Evolutionary conservation across 2,797 vertebrate genomes (phyloP), one percentile per base, ranked within the genome.

Genomic region (Spatula clypeata): DNA sequence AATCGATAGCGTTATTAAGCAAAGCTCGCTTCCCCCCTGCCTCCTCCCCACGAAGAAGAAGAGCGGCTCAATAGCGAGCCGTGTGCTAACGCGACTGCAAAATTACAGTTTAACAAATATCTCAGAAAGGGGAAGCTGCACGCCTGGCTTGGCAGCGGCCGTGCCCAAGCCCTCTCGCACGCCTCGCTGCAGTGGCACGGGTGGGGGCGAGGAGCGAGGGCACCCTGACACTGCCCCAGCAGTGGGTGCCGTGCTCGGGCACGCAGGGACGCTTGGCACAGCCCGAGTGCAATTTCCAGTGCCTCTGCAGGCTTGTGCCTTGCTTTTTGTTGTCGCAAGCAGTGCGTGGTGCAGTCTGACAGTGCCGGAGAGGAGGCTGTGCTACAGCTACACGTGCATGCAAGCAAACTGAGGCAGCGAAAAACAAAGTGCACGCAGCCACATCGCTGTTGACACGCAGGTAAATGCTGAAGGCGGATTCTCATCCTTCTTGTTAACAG

Each of bases 401-500:
- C 61, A 31, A 79, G 88, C 40, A 58, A 92, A 71, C 60, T 2
- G 60, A 82, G 73, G 60, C 26, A 91, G 77, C 65, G 60, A 40
- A 83, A 73, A 86, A 38, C 69, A 86, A 85, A 90, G 53, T 21
- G 0, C 9, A 4, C 11, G 24, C 64, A 92, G 87, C 49, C 13
- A 6, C 69, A 27, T 86, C 90, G 93, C 92, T 64, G 83, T 44
- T 86, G 88, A 45, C 45, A 13, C 8, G n/a, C 87, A 90, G 87
- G 89, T 84, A 80, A 93, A 94, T 75, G 74, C 80, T 32, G 55
- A 44, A 58, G 79, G 64, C 58, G 84, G 61, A 32, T 72, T 85
- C 34, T 61, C 91, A 86, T 87, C 91, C 88, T 79, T 82, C 91
- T 90, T 84, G 49, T 93, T 91, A 88, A 92, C 24, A 7, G 34